These are phyloP conservation scores for Channa striata DNA, from an alignment of 2,797 vertebrate species.

Conservation along the genomic window DNA sequence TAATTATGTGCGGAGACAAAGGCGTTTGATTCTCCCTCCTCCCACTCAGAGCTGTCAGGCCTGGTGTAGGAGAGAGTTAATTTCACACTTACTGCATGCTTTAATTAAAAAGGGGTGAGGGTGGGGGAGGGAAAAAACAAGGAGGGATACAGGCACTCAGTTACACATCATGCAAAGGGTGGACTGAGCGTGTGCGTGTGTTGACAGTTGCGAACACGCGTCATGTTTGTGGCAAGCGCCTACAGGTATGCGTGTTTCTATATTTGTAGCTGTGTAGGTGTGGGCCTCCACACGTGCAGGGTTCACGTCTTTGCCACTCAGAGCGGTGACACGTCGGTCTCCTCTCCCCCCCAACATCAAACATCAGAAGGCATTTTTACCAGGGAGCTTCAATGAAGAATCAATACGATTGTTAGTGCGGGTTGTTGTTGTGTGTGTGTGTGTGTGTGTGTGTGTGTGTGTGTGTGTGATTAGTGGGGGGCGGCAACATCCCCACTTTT, in stretches of 20 bases:
- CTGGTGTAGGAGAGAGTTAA: slow-evolving; percentile 87
- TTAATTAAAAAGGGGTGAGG: slow-evolving; percentile 86
- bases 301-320: slow-evolving; percentile 49
- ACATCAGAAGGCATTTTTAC: slow-evolving; percentile 70
- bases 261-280: slow-evolving; percentile 47
- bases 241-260: slow-evolving; percentile 46
- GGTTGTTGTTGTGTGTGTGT: slow-evolving; percentile 52
- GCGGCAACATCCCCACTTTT: slow-evolving; percentile 36
- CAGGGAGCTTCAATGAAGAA: slow-evolving; percentile 69
- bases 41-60: slow-evolving; percentile 86
- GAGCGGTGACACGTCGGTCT: slow-evolving; percentile 51
- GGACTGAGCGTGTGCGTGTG: slow-evolving; percentile 49
- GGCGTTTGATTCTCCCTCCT: slow-evolving; percentile 82
- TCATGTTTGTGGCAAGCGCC: slow-evolving; percentile 43
- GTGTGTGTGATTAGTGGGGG: not conserved
- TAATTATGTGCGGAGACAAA: slow-evolving; percentile 87
- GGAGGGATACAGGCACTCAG: slow-evolving; percentile 65
- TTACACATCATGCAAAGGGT: slow-evolving; percentile 64
- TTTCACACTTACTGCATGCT: slow-evolving; percentile 90
- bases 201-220: slow-evolving; percentile 41
- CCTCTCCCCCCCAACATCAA: slow-evolving; percentile 47
- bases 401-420: slow-evolving; percentile 75
- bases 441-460: no score
- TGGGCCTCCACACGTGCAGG: slow-evolving; percentile 23
- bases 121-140: slow-evolving; percentile 64